phyloP scores from a whole-genome alignment of 2,888 invertebrate genomes.

The Artemia sinica region DNA sequence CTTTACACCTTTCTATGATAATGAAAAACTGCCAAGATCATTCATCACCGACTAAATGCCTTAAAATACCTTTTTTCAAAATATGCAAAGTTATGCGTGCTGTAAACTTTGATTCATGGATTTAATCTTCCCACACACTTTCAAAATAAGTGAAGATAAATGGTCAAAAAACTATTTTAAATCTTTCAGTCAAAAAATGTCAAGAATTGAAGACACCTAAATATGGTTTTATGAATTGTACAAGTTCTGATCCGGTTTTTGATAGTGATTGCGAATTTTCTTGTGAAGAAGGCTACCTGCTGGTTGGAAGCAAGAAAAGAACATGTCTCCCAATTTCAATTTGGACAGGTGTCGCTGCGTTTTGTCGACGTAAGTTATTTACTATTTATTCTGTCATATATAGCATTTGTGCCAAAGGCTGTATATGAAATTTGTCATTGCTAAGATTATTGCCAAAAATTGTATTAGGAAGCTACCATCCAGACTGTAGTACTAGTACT shows the following conservation, averaged over 20 bases:
- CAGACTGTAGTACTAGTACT: too few relatives aligned
- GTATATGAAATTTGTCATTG: too few relatives aligned
- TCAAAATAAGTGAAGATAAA: too few relatives aligned
- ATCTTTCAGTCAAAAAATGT: conserved; percentile 43
- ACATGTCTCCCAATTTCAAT: conserved; percentile 47
- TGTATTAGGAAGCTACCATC: too few relatives aligned
- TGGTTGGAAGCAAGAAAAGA: conserved; percentile 44
- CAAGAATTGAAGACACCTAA: conserved; percentile 38
- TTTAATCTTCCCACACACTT: too few relatives aligned
- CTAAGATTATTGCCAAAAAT: too few relatives aligned
- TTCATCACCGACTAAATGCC: too few relatives aligned
- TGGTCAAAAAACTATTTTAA: too few relatives aligned
- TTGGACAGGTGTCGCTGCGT: conserved; percentile 49
- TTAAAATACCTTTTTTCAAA: neutral
- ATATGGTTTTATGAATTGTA: conserved; percentile 39
- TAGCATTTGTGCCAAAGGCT: too few relatives aligned
- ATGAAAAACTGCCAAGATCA: conserved; percentile 16
- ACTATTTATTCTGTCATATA: too few relatives aligned
- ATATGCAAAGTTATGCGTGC: neutral
- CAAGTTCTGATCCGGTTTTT: conserved; percentile 34
- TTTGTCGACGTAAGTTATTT: conserved; percentile 42
- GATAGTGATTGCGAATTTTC: conserved; percentile 47
- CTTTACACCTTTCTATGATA: conserved; percentile 14
- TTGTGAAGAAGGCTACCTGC: conserved; percentile 43
- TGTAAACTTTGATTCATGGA: too few relatives aligned